Evolutionary conservation across 1,140 invertebrate species (phyloP), one percentile per base, ranked within the genome.

Genomic region (Drosophila takahashii): DNA sequence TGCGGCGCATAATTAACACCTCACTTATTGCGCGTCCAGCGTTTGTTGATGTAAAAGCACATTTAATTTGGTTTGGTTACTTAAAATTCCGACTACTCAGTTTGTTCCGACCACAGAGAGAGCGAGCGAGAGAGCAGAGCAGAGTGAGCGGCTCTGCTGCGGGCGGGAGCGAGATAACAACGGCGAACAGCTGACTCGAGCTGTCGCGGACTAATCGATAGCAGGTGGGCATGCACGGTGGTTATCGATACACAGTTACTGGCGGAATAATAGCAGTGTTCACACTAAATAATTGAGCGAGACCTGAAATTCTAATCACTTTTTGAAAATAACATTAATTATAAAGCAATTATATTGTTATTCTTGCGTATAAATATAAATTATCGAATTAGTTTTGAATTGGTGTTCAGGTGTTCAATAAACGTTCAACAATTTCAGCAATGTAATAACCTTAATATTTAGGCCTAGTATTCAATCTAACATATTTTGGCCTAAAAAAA

Each of bases 11-110:
- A 57, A 52, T 62, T 62, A 41, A 45, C 42, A 18, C 61, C 47
- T 74, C 60, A 34, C 47, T 75, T 52, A 56, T 64, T 75, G 52
- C 50, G 37, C 59, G 27, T 47, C 39, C 41, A 62, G 50, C 59
- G 72, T 65, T 75, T 75, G 52, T 65, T 75, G 72, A 51, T 66
- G 60, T 75, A 73, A 73, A 73, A 74, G 65, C 69, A 72, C 71
- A 74, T 74, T 74, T 64, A 75, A 75, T 75, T 75, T 75, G 29
- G 71, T 50, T 42, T 75, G 29, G 71, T 50, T 42, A 52, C 32
- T 57, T 75, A 41, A 74, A 62, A 50, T 50, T 15, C 48, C 54
- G 70, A 60, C 71, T 74, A 75, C 60, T 75, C 37, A 57, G 72
- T 41, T 50, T 47, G 54, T 64, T 47, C 26, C 57, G 51, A 45